A percentile compares a stretch with the other conserved stretches of the same genome.
Evolutionary conservation across 2,113 vertebrate genomes (phyloP).

Genomic region (Burhinus bistriatus): DNA sequence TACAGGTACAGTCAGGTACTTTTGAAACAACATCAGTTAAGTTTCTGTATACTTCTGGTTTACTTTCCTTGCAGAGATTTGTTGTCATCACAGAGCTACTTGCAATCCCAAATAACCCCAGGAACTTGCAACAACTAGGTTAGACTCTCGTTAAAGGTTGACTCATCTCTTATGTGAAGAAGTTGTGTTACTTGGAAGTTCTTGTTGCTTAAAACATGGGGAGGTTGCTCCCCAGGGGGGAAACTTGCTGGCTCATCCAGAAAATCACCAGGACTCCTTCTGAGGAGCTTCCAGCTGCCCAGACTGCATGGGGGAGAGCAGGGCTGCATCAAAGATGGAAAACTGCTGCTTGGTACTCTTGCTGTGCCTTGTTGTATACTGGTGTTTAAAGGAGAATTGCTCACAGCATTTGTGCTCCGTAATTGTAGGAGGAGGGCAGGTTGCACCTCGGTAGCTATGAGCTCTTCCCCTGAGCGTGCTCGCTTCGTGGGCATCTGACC

Average conservation of each 20-base stretch:
- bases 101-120: background rate
- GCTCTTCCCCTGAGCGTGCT: accelerated
- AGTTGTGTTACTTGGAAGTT: background rate
- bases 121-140: background rate
- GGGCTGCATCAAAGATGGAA: background rate
- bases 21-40: background rate
- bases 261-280: background rate
- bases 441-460: background rate
- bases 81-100: background rate
- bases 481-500: accelerated
- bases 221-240: background rate
- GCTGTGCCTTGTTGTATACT: background rate
- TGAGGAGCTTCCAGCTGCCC: background rate
- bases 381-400: background rate
- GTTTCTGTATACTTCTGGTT: background rate
- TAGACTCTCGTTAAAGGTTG: background rate
- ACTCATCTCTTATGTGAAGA: background rate
- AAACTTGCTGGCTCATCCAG: background rate
- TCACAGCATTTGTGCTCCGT: background rate
- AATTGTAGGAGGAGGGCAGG: background rate
- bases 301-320: background rate
- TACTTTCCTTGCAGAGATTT: background rate
- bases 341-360: background rate
- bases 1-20: background rate
- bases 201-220: background rate